Evolutionary conservation across 2,888 invertebrate genomes (phyloP).

Genomic region (Drosophila tripunctata): DNA sequence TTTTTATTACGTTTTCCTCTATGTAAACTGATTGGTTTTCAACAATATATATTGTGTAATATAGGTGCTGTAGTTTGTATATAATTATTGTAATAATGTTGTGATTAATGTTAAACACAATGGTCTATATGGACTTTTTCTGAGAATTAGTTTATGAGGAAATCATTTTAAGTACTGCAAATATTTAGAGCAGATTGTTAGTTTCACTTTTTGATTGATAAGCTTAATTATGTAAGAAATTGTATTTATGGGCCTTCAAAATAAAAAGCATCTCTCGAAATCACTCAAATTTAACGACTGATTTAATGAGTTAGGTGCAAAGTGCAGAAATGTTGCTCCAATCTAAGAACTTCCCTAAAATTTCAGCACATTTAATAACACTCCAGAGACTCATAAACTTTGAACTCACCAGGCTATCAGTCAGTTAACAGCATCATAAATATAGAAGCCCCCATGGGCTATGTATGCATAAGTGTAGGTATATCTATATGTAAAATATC

Average conservation of each 20-base stretch:
- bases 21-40: not conserved
- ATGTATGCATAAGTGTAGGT: slow-evolving; percentile 1
- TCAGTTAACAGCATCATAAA: slow-evolving; percentile 25
- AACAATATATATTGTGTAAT: slow-evolving; percentile 2
- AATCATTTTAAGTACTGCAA: not conserved
- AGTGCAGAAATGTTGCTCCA: slow-evolving; percentile 30
- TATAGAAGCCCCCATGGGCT: not conserved
- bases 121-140: not conserved
- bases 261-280: not conserved
- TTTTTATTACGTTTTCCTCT: slow-evolving; percentile 5
- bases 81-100: not conserved
- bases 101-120: not conserved
- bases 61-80: not conserved
- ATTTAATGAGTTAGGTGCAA: slow-evolving; percentile 42
- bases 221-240: slow-evolving; percentile 1
- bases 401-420: slow-evolving; percentile 19
- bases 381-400: slow-evolving; percentile 50
- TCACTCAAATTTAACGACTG: slow-evolving; percentile 16
- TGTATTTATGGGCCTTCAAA: slow-evolving; percentile 11
- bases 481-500: slow-evolving; percentile 44
- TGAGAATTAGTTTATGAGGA: not conserved
- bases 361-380: slow-evolving; percentile 40
- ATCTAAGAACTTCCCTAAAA: slow-evolving; percentile 28
- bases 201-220: no score
- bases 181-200: no score